Evolutionary conservation across 2,888 invertebrate genomes (phyloP).

Genomic region (Macaria notata): DNA sequence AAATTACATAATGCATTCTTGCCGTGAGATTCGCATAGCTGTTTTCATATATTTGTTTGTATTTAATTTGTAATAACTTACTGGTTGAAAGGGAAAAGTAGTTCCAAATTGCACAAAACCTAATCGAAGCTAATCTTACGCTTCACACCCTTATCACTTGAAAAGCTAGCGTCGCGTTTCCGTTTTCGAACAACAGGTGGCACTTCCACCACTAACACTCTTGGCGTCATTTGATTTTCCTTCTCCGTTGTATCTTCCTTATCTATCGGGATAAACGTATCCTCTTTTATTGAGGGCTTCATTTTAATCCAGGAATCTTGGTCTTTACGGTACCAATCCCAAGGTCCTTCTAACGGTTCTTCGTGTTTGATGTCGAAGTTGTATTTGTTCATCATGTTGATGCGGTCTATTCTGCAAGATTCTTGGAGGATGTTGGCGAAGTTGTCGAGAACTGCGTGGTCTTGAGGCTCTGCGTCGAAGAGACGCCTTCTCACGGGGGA

Average conservation of each 20-base stretch:
- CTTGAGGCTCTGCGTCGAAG: constrained; percentile 48
- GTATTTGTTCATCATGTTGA: constrained; percentile 66
- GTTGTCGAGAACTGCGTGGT: constrained; percentile 55
- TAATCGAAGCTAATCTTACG: constrained; percentile 53
- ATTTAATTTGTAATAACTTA: too few species aligned
- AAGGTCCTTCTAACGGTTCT: constrained; percentile 62
- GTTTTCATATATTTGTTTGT: too few species aligned
- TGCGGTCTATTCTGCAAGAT: constrained; percentile 37
- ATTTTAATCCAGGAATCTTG: constrained; percentile 43
- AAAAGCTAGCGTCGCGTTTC: constrained; percentile 31
- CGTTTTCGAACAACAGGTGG: constrained; percentile 42
- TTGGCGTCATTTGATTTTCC: constrained; percentile 54
- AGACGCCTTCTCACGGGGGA: constrained; percentile 63
- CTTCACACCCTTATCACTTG: constrained; percentile 40
- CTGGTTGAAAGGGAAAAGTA: neutral
- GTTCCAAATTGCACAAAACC: constrained; percentile 9
- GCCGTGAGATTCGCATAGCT: too few species aligned
- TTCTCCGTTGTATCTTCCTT: constrained; percentile 37
- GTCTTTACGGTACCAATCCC: constrained; percentile 66
- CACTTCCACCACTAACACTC: constrained; percentile 34
- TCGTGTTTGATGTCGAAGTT: constrained; percentile 83
- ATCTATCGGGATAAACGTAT: constrained; percentile 32
- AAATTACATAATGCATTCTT: too few species aligned
- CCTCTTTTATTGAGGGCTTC: constrained; percentile 12
- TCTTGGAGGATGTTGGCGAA: constrained; percentile 55